A percentile compares a stretch with the other conserved stretches of the same genome.
phyloP scores from a whole-genome alignment of 2,797 vertebrate genomes.

The Phalanger gymnotis region DNA sequence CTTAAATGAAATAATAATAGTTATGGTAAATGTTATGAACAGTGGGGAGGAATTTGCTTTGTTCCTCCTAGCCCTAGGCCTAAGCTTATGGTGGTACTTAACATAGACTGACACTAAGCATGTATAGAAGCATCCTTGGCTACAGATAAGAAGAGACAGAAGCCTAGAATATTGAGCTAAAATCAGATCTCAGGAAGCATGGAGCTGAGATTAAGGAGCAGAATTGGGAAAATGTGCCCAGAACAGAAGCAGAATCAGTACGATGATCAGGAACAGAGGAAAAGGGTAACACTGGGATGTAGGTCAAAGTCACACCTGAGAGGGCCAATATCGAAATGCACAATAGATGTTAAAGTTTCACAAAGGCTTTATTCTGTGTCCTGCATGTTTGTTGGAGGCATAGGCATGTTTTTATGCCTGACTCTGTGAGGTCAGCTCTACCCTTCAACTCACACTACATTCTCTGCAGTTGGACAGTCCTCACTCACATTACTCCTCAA shows the following conservation, averaged over 20 bases:
- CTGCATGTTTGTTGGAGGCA: not conserved
- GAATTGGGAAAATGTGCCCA: not conserved
- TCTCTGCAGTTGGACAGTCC: not conserved
- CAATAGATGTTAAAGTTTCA: not conserved
- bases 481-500: not conserved
- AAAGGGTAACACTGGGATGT: not conserved
- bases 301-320: not conserved
- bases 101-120: not conserved
- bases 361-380: not conserved
- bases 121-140: not conserved
- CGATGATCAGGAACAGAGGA: not conserved
- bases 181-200: not conserved
- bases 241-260: not conserved
- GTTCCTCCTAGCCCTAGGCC: not conserved
- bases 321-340: not conserved
- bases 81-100: not conserved
- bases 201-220: not conserved
- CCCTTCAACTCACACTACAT: not conserved
- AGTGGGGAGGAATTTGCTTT: not conserved
- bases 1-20: conserved; percentile 13
- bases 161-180: not conserved
- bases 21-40: not conserved
- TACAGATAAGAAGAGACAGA: not conserved
- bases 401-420: not conserved
- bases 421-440: not conserved